phyloP scores from a whole-genome alignment of 2,113 vertebrate genomes.

The Anarrhichthys ocellatus region DNA sequence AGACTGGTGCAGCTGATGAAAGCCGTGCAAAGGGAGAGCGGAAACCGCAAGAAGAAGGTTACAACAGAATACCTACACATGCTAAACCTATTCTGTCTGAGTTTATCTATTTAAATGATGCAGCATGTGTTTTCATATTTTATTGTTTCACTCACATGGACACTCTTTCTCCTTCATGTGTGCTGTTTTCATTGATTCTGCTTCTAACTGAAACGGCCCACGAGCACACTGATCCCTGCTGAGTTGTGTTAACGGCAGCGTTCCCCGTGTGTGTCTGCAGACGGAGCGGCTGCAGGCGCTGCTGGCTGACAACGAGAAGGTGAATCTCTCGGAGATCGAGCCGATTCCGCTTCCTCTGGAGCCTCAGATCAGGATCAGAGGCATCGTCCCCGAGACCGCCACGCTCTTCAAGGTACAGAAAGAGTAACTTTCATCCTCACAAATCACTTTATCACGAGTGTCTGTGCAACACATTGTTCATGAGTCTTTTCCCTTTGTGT shows the following conservation, averaged over 20 bases:
- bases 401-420: conserved; percentile 94
- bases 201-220: not conserved
- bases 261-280: conserved; percentile 72
- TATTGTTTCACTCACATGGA: not conserved
- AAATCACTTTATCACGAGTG: too few species aligned
- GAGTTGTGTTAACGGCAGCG: not conserved
- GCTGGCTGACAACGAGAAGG: conserved; percentile 96
- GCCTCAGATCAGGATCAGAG: conserved; percentile 94
- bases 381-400: conserved; percentile 96
- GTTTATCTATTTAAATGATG: not conserved
- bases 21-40: conserved; percentile 97
- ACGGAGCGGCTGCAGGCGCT: conserved; percentile 95
- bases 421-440: not conserved
- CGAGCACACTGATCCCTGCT: conserved; percentile 1
- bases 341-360: conserved; percentile 96
- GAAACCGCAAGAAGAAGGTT: conserved; percentile 98
- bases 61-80: too few species aligned
- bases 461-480: not conserved
- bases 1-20: conserved; percentile 98
- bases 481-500: not conserved
- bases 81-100: not conserved
- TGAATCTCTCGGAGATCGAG: conserved; percentile 96
- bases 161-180: too few species aligned
- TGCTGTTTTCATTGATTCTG: not conserved
- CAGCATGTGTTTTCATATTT: not conserved